These are phyloP conservation scores for Ellobius talpinus DNA, from an alignment of 2,113 vertebrate species.

Conservation along the genomic window DNA sequence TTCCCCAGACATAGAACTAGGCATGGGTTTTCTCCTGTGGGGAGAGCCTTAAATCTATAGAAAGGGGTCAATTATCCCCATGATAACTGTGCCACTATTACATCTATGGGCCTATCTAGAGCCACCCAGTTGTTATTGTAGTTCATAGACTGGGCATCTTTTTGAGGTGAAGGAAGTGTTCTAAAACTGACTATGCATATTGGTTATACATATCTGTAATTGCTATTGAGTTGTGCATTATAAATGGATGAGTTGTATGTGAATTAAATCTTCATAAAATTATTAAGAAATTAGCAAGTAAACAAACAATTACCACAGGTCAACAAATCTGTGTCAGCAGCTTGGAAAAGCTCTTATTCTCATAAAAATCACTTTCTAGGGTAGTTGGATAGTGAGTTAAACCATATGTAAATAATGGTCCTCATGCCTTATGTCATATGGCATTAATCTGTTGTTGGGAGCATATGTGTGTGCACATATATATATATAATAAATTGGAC, in stretches of 20 bases:
- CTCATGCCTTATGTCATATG: neutral
- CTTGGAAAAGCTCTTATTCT: too few relatives aligned
- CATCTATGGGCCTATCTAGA: neutral
- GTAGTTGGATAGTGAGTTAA: neutral
- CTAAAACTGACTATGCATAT: neutral
- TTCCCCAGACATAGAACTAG: neutral
- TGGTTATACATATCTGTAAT: neutral
- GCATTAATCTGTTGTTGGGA: neutral
- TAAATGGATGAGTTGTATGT: neutral
- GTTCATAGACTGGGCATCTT: neutral
- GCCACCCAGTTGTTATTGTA: neutral
- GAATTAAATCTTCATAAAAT: neutral
- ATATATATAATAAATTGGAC: neutral
- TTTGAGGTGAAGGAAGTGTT: neutral
- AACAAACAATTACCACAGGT: neutral
- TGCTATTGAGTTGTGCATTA: neutral
- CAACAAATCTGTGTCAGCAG: neutral
- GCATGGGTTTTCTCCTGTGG: neutral
- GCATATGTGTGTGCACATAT: neutral
- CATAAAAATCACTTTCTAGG: neutral
- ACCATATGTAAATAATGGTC: neutral
- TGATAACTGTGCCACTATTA: neutral
- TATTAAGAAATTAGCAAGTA: neutral
- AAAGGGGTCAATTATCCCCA: neutral
- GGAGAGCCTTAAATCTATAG: neutral